Evolutionary conservation across 2,113 vertebrate genomes (phyloP).

Genomic region (Microcebus murinus): DNA sequence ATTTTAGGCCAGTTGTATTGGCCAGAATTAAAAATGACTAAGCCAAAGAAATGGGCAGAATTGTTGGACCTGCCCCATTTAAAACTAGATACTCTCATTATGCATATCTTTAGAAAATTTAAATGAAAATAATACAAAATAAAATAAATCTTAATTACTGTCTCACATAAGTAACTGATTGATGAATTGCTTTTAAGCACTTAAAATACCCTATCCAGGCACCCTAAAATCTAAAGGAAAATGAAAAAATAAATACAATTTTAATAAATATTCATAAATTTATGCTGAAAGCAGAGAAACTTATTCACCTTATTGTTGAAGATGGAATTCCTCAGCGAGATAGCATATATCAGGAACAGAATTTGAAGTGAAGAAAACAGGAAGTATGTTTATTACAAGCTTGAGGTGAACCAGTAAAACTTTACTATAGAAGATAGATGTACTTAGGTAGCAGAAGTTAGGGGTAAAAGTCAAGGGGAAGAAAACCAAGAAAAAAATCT

Average conservation of each 20-base stretch:
- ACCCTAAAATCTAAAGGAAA: slow-evolving; percentile 16
- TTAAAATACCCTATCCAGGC: not conserved
- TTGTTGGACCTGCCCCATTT: not conserved
- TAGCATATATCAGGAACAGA: not conserved
- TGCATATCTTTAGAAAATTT: not conserved
- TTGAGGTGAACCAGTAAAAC: not conserved
- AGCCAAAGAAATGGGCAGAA: not conserved
- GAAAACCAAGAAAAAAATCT: not conserved
- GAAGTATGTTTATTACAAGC: not conserved
- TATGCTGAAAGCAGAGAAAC: not conserved
- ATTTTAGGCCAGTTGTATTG: not conserved
- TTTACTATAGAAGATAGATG: not conserved
- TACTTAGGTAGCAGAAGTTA: not conserved
- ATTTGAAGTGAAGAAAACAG: not conserved
- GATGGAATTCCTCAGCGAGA: not conserved
- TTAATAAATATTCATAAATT: not conserved
- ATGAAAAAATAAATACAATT: not conserved
- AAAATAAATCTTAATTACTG: not conserved
- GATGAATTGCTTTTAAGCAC: not conserved
- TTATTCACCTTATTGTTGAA: not conserved
- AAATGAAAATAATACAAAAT: not conserved
- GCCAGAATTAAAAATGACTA: not conserved
- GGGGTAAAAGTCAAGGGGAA: not conserved
- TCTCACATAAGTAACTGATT: not conserved
- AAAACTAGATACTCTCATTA: not conserved